Base-by-base conservation (phyloP, 1,140 invertebrate species). In the Papilio machaon region DNA sequence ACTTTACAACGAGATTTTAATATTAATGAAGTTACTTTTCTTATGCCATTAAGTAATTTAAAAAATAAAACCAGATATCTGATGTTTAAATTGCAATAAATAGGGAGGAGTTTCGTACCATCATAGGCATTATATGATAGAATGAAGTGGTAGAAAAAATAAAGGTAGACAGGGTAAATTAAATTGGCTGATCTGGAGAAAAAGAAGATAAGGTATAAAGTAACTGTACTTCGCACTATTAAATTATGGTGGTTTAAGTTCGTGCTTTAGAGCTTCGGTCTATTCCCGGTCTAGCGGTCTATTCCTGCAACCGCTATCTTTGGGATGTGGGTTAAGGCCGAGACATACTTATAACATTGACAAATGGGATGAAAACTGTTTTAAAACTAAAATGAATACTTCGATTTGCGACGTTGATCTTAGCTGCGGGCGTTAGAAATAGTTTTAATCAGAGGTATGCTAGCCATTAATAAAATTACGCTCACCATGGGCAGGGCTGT, bases 401-500 rank as follows among this genome's bases (percentile, higher is more conserved):
- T 79, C 60, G 83, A 76, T 23, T 79, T 76, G 78, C 73, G 30
- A 38, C 79, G 23, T 35, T 43, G 73, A 85, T 80, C 78, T 82
- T 64, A 47, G 73, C 76, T n/a, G 81, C 38, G 38, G 80, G 82
- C 77, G 80, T 49, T 81, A 84, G 84, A 87, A 87, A 92, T 91
- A 90, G 82, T 91, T 91, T 78, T 91, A 88, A 90, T 90, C 91
- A 89, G 84, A 88, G 87, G 87, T 88, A 91, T 91, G 86, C 82
- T 84, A 85, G 73, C 84, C 87, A 92, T 90, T 92, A 90, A 92
- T 91, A 89, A 90, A 90, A 92, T 92, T 90, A 90, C 85, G 58
- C 83, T 82, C 82, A 86, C 85, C 82, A 81, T 86, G 86, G 88
- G 86, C 85, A 83, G 83, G 88, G 87, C 87, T 85, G 81, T 89